Conservation (phyloP, 1,140 invertebrate genomes). For the Zaprionus davidi region DNA sequence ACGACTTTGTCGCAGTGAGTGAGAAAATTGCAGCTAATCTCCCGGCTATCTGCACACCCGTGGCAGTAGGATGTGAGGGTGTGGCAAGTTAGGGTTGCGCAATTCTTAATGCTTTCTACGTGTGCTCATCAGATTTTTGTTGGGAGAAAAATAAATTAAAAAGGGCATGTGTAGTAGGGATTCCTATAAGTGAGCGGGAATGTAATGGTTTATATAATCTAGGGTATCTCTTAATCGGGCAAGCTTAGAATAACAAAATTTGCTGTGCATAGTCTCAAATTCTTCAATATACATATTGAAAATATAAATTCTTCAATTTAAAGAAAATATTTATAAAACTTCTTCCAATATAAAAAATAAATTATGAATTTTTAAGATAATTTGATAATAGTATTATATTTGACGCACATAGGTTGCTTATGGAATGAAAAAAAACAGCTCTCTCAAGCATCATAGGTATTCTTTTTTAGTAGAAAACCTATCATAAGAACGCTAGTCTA, state of each 20-base stretch:
- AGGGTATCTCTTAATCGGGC: not conserved
- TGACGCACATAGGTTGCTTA: not conserved
- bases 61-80: not conserved
- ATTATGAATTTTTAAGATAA: not conserved
- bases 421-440: not conserved
- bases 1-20: slow-evolving; percentile 82
- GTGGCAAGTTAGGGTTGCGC: not conserved
- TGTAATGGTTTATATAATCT: not conserved
- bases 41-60: slow-evolving; percentile 20
- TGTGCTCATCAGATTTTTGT: slow-evolving; percentile 6
- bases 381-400: not conserved
- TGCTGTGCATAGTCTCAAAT: not conserved
- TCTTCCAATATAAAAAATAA: not conserved
- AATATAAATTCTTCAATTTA: not conserved
- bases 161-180: not conserved
- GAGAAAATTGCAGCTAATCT: slow-evolving; percentile 67
- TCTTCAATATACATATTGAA: not conserved
- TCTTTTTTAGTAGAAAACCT: not conserved
- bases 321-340: not conserved
- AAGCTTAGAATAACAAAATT: not conserved
- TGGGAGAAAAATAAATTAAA: not conserved
- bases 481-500: not conserved
- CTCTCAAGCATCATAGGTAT: not conserved
- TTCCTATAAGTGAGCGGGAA: not conserved
- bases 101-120: slow-evolving; percentile 16